Percentiles rank a stretch among this genome's conserved stretches.
Conservation (phyloP, 2,888 invertebrate species). For the Drosophila rellima region DNA sequence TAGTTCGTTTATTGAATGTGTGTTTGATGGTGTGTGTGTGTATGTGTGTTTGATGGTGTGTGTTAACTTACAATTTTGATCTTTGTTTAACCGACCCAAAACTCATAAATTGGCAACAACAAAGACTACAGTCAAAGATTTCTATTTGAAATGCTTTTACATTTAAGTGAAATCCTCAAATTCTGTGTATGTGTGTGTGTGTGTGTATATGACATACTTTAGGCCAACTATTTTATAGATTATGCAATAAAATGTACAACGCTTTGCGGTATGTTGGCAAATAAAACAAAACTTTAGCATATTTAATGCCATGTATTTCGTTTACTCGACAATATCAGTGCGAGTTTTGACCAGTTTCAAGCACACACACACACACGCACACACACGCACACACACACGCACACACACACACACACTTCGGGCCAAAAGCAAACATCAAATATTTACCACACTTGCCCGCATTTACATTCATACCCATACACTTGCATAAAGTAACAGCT, state of each 20-base stretch:
- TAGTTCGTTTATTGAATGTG: slow-evolving; percentile 21
- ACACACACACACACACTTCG: slow-evolving; percentile 13
- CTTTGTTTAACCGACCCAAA: slow-evolving; percentile 52
- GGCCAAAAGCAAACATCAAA: slow-evolving; percentile 46
- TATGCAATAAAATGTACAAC: slow-evolving; percentile 49
- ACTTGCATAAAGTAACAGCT: slow-evolving; percentile 33
- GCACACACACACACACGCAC: not conserved
- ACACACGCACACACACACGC: not conserved
- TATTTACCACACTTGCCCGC: slow-evolving; percentile 56
- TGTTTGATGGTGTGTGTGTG: slow-evolving; percentile 1
- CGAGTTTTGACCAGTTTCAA: slow-evolving; percentile 20
- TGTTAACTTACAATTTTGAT: slow-evolving; percentile 52
- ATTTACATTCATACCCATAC: slow-evolving; percentile 39
- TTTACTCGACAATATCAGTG: slow-evolving; percentile 20
- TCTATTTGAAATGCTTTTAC: slow-evolving; percentile 21
- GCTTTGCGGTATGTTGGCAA: slow-evolving; percentile 44
- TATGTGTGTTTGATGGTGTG: slow-evolving; percentile 1
- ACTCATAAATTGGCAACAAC: slow-evolving; percentile 52
- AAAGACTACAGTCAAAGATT: slow-evolving; percentile 3
- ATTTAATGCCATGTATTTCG: slow-evolving; percentile 33
- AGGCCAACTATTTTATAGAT: slow-evolving; percentile 29
- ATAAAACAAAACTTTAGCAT: slow-evolving; percentile 51
- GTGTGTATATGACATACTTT: slow-evolving; percentile 10
- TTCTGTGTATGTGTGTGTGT: not conserved
- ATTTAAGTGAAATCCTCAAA: slow-evolving; percentile 10